Percentiles rank a stretch among this genome's conserved stretches.
Conservation (phyloP, 2,888 invertebrate genomes). For the Mellilla xanthometata region DNA sequence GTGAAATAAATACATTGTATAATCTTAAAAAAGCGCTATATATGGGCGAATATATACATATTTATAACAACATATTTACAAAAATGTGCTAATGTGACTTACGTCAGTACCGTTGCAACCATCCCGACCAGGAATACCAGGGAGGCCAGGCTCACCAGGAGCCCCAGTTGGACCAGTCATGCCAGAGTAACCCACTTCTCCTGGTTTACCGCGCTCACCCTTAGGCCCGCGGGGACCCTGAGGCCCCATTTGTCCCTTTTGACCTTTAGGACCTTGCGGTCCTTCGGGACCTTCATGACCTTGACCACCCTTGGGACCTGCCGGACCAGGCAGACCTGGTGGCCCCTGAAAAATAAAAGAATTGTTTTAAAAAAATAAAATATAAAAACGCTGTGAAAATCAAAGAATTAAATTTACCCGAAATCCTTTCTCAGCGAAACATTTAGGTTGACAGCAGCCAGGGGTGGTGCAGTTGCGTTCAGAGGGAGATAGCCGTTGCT, state of each 20-base stretch:
- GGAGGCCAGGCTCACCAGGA: slow-evolving; percentile 85
- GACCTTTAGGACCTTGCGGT: slow-evolving; percentile 93
- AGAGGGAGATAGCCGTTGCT: slow-evolving; percentile 59
- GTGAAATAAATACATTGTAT: too few relatives aligned
- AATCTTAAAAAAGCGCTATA: too few relatives aligned
- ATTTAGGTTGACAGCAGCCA: slow-evolving; percentile 91
- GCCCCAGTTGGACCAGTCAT: slow-evolving; percentile 90
- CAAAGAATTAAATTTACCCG: too few relatives aligned
- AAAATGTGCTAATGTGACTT: too few relatives aligned
- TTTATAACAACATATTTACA: too few relatives aligned
- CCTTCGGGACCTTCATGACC: slow-evolving; percentile 94
- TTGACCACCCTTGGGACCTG: slow-evolving; percentile 88
- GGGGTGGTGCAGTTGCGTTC: slow-evolving; percentile 85
- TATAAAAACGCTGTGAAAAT: too few relatives aligned
- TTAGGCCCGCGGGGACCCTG: slow-evolving; percentile 91
- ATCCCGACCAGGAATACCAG: slow-evolving; percentile 94
- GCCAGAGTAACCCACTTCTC: slow-evolving; percentile 94
- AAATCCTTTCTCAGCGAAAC: slow-evolving; percentile 94
- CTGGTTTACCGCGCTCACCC: slow-evolving; percentile 93
- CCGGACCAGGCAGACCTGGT: slow-evolving; percentile 87
- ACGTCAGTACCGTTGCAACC: slow-evolving; percentile 98
- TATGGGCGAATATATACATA: too few relatives aligned
- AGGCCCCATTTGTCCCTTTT: slow-evolving; percentile 93
- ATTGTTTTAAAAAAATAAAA: too few relatives aligned
- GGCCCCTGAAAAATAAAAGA: slow-evolving; percentile 80